phyloP scores from a whole-genome alignment of 2,797 vertebrate genomes.

The Prionace glauca region DNA sequence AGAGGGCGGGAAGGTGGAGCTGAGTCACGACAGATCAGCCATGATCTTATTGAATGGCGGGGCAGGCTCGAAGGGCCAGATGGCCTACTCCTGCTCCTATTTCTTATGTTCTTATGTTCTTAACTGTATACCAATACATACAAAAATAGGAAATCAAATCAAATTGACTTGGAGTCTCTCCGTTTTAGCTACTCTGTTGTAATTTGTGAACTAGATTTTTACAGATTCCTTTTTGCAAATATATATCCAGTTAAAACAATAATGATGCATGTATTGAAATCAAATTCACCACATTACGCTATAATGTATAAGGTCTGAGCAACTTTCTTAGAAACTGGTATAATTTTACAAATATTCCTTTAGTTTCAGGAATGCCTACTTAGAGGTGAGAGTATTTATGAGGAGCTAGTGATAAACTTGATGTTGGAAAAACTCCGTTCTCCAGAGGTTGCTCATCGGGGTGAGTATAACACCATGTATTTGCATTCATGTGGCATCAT shows the following conservation, averaged over 20 bases:
- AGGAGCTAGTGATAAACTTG: conserved; percentile 69
- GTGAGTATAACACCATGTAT: conserved; percentile 53
- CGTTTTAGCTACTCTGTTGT: not conserved
- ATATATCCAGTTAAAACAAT: not conserved
- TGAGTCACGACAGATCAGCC: too few relatives aligned
- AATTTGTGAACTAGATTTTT: not conserved
- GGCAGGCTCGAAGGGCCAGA: too few relatives aligned
- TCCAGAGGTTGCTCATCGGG: conserved; percentile 75
- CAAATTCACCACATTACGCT: not conserved
- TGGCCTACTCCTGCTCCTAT: too few relatives aligned
- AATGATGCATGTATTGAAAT: not conserved
- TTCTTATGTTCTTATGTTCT: too few relatives aligned
- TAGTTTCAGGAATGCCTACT: conserved; percentile 70
- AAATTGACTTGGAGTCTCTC: too few relatives aligned
- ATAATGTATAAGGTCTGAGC: not conserved
- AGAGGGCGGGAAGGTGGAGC: too few relatives aligned
- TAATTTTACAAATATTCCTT: conserved; percentile 39
- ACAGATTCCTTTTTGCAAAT: not conserved
- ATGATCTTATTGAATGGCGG: too few relatives aligned
- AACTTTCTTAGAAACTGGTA: not conserved
- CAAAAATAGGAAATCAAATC: too few relatives aligned
- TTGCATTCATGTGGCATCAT: not conserved
- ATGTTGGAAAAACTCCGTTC: conserved; percentile 72
- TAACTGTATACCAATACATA: too few relatives aligned
- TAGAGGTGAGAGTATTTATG: conserved; percentile 66